Base-by-base conservation (phyloP, 2,113 vertebrate genomes). In the Nothocercus nigrocapillus region DNA sequence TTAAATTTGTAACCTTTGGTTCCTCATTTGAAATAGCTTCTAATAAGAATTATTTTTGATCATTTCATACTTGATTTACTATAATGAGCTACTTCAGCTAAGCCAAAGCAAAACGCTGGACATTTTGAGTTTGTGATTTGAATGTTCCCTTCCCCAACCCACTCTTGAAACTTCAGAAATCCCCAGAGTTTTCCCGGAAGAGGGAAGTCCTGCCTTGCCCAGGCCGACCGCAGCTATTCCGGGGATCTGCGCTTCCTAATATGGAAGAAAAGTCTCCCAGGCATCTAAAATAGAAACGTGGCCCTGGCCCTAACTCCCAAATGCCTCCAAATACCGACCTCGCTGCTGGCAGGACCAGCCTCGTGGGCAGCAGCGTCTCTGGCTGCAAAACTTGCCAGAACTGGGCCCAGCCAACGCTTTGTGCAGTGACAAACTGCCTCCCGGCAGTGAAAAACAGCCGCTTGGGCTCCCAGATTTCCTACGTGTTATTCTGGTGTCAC, bases 261-360 rank as follows among this genome's bases (percentile, higher is more conserved):
- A 91, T 58, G 87, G 96, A 95, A 90, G 58, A 90, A 94, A 95
- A 66, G 59, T 94, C 73, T 6, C 2, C 49, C 61, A 76, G 47
- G 78, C 84, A 91, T 89, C 94, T 76, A 82, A 78, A 94, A 92
- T 61, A 75, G 86, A 89, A 93, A 76, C 1, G 38, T 80, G 88
- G 42, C 47, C 36, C 36, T 36, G 36, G 36, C 36, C 36, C 93
- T 81, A 77, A 93, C 67, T 85, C 61, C 0, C 34, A 89, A 89
- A 73, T 73, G 90, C 47, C 86, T 95, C 83, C 58, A 78, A 68
- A 61, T 30, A 76, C 47, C 0, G 92, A 83, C 13, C 6, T 70
- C 58, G 68, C 82, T 85, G 67, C 73, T 49, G 77, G 4, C 38
- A 20, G 75, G 67, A 66, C 66, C 58, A 49, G 38, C 69, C 64